Conservation (phyloP, 2,797 vertebrate species). For the Huso huso region DNA sequence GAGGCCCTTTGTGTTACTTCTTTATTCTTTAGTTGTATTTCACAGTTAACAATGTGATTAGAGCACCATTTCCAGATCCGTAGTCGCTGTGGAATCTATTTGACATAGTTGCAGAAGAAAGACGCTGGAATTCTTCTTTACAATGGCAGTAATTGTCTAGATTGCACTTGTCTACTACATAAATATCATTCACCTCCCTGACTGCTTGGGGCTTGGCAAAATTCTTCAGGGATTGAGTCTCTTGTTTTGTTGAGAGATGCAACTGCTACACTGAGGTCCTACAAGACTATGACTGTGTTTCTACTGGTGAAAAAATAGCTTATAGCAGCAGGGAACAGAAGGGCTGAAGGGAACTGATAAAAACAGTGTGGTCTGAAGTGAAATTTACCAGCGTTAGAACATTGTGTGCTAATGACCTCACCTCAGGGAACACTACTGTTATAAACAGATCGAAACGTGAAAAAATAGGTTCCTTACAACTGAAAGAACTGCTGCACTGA, state of each 20-base stretch:
- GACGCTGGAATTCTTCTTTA: background rate
- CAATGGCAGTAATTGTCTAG: background rate
- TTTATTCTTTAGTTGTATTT: too few species aligned
- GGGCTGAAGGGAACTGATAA: background rate
- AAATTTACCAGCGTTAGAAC: constrained; percentile 9
- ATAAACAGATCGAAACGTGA: background rate
- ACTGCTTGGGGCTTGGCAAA: background rate
- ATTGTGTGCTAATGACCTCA: constrained; percentile 1
- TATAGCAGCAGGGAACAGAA: constrained; percentile 1
- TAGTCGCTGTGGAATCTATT: too few species aligned
- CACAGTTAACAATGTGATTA: too few species aligned
- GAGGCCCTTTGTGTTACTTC: too few species aligned
- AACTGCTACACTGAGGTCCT: constrained; percentile 4
- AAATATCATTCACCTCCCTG: background rate
- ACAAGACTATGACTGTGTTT: background rate
- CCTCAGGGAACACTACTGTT: background rate
- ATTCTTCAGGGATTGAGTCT: constrained; percentile 5
- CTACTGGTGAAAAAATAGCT: background rate
- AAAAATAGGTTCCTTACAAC: background rate
- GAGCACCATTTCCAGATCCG: too few species aligned
- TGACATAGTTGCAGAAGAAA: too few species aligned
- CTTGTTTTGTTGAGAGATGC: constrained; percentile 6
- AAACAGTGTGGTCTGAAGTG: constrained; percentile 7
- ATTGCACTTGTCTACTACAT: background rate
- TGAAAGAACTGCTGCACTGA: background rate